These are phyloP conservation scores for Sminthurides aquaticus DNA, from an alignment of 2,888 invertebrate genomes.

Conservation along the genomic window DNA sequence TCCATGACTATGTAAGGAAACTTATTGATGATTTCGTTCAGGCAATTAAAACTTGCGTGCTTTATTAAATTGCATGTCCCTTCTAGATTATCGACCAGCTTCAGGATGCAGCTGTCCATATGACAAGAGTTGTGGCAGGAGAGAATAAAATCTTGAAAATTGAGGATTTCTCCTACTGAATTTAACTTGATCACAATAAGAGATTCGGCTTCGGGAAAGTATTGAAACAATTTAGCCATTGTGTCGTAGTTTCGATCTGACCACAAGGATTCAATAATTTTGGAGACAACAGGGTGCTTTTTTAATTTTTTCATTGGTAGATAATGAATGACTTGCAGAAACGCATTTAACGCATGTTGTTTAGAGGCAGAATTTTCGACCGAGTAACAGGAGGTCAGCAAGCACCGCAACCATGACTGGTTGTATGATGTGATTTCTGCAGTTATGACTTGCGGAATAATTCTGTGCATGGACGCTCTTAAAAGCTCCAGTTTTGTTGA, in stretches of 20 bases:
- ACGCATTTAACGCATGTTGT: conserved; percentile 13
- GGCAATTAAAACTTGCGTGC: conserved; percentile 12
- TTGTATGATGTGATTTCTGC: neutral
- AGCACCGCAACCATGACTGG: conserved; percentile 8
- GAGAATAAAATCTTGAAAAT: conserved; percentile 20
- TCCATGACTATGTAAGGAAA: conserved; percentile 13
- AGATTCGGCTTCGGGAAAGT: conserved; percentile 17
- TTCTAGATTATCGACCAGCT: conserved; percentile 20
- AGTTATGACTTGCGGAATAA: conserved; percentile 15
- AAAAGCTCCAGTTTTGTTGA: neutral
- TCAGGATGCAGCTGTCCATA: conserved; percentile 18
- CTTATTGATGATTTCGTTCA: conserved; percentile 18
- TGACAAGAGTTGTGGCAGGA: conserved; percentile 4
- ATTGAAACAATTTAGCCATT: conserved; percentile 1
- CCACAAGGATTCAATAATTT: conserved; percentile 16
- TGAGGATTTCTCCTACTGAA: conserved; percentile 11
- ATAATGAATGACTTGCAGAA: conserved; percentile 12
- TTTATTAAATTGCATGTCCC: conserved; percentile 9
- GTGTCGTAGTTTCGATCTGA: conserved; percentile 10
- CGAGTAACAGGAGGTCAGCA: conserved; percentile 13
- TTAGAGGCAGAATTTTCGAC: neutral
- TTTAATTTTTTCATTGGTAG: conserved; percentile 11
- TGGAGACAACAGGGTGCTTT: conserved; percentile 2
- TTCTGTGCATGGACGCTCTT: conserved; percentile 11
- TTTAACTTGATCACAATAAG: conserved; percentile 18